Evolutionary conservation across 2,888 invertebrate genomes (phyloP), one percentile per base, ranked within the genome.

Genomic region (Chloroclysta siterata): DNA sequence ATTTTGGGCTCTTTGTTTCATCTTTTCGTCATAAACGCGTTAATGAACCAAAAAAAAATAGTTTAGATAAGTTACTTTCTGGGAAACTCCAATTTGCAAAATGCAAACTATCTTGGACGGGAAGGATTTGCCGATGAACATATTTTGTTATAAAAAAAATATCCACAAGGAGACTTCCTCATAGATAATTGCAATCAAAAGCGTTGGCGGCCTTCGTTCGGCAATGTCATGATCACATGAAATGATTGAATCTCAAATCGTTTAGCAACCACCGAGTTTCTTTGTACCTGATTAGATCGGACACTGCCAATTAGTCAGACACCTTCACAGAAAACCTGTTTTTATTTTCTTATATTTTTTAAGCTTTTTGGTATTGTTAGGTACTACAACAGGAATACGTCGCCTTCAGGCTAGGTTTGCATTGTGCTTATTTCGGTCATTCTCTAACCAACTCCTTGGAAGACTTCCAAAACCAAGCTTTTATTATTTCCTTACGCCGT

Each of bases 381-480:
- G 5, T 44, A 6, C 15, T 44, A 5, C 48, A 48, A 29, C n/a
- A 28, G 28, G 8, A 15, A 13, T 22, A 5, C 28, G 47, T 13
- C 22, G 13, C 13, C 42, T 7, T 14, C 14, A 42, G 42, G 2
- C 5, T 14, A n/a, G 13, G 2, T 5, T 13, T 41, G 13, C 28
- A 29, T 6, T 29, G 29, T 28, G n/a, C 48, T 22, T 46, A 17
- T 15, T 46, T 46, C 10, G 29, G 13, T 29, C 15, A 46, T 33
- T 33, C 13, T 33, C 15, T 13, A 54, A 41, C 41, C 50, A 48
- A n/a, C 28, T 15, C 22, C 13, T 54, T 54, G 15, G 33, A 33
- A 44, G 33, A 7, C 60, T 50, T 60, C 50, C 54, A 50, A 48
- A 17, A 29, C 2, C 42, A n/a, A 4, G 17, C 14, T 28, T 28